phyloP scores from a whole-genome alignment of 2,113 vertebrate species.

The Aepyceros melampus region DNA sequence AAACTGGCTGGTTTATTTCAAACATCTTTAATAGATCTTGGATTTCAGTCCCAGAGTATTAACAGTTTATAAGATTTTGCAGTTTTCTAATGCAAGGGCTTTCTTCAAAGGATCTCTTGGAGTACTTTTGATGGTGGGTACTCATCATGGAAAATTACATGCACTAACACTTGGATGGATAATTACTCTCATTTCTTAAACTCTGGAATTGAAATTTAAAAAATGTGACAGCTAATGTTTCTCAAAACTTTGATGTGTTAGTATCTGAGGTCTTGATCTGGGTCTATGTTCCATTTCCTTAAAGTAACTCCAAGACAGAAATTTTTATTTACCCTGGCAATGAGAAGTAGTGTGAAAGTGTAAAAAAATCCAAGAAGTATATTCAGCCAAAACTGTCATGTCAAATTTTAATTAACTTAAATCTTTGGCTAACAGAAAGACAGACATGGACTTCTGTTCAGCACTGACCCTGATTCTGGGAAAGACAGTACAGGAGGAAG shows the following conservation, averaged over 20 bases:
- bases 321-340: neutral
- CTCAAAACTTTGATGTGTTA: neutral
- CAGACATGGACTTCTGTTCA: neutral
- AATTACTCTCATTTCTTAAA: slow-evolving; percentile 20
- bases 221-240: neutral
- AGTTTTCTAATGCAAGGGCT: neutral
- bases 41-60: neutral
- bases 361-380: neutral
- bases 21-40: neutral
- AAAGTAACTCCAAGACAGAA: neutral
- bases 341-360: neutral
- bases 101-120: neutral
- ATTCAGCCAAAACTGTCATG: neutral
- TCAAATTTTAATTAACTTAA: neutral
- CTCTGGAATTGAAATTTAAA: neutral
- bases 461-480: neutral
- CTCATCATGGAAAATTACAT: neutral
- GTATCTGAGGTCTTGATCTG: neutral
- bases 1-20: neutral
- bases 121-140: neutral
- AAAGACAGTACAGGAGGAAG: neutral
- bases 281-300: neutral
- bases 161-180: neutral
- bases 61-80: neutral
- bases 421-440: neutral